These are phyloP conservation scores for Tragelaphus scriptus DNA, from an alignment of 2,113 vertebrate genomes.

Conservation along the genomic window DNA sequence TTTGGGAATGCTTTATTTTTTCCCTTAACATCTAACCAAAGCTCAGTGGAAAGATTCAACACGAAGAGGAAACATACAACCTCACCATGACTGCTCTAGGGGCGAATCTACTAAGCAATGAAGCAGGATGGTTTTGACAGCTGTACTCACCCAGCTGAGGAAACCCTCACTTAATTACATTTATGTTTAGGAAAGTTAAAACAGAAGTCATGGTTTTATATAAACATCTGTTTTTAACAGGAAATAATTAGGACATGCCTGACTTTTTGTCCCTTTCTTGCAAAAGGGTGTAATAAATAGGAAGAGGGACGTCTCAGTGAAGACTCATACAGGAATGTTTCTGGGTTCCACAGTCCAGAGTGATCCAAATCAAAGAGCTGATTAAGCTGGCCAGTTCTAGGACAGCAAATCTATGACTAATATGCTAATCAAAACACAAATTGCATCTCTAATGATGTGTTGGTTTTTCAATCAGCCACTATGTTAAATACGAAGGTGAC, in stretches of 20 bases:
- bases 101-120: background rate
- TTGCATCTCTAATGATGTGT: background rate
- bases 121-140: background rate
- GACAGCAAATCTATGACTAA: background rate
- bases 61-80: background rate
- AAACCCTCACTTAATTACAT: background rate
- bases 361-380: background rate
- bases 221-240: background rate
- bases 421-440: conserved; percentile 6
- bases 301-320: background rate
- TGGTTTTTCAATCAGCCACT: conserved; percentile 8
- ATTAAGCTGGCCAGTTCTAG: background rate
- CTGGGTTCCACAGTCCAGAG: background rate
- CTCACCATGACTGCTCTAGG: background rate
- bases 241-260: background rate
- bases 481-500: background rate
- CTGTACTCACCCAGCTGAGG: background rate
- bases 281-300: background rate
- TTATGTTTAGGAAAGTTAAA: conserved; percentile 21
- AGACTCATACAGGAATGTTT: background rate
- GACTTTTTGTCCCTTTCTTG: background rate
- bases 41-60: background rate
- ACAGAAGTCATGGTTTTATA: background rate
- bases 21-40: background rate
- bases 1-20: background rate